Conservation (phyloP, 2,888 invertebrate genomes). For the Pyrochroa serraticornis region DNA sequence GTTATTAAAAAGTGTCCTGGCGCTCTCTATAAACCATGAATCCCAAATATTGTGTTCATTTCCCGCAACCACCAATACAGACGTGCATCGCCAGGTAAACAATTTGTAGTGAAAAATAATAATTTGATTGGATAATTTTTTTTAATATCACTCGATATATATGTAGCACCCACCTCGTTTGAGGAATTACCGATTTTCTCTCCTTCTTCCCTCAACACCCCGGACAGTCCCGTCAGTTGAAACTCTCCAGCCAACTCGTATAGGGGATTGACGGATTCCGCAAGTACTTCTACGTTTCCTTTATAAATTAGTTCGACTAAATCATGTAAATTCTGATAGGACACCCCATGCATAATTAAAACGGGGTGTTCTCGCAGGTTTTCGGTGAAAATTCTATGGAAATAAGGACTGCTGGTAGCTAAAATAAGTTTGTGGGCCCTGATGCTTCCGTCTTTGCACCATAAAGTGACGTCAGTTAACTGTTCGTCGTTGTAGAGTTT, state of each 20-base stretch:
- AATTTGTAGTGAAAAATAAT: too few species aligned
- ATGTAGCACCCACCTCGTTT: too few species aligned
- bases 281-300: constrained; percentile 71
- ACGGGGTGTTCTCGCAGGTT: constrained; percentile 74
- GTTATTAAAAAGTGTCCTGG: too few species aligned
- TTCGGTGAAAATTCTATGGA: constrained; percentile 76
- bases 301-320: constrained; percentile 75
- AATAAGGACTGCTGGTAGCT: constrained; percentile 78
- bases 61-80: too few species aligned
- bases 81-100: too few species aligned
- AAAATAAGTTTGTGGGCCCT: constrained; percentile 75
- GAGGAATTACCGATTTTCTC: background rate
- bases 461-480: constrained; percentile 73
- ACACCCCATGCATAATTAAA: constrained; percentile 71
- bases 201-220: constrained; percentile 10
- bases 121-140: too few species aligned
- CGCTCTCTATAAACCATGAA: too few species aligned
- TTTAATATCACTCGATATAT: too few species aligned
- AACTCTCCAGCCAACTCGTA: constrained; percentile 72
- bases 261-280: constrained; percentile 66
- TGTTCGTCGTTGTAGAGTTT: constrained; percentile 72
- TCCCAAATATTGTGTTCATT: too few species aligned
- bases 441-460: constrained; percentile 73
- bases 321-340: constrained; percentile 69
- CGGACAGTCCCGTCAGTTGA: constrained; percentile 64